Conservation (phyloP, 2,797 vertebrate species). For the Scyliorhinus canicula region DNA sequence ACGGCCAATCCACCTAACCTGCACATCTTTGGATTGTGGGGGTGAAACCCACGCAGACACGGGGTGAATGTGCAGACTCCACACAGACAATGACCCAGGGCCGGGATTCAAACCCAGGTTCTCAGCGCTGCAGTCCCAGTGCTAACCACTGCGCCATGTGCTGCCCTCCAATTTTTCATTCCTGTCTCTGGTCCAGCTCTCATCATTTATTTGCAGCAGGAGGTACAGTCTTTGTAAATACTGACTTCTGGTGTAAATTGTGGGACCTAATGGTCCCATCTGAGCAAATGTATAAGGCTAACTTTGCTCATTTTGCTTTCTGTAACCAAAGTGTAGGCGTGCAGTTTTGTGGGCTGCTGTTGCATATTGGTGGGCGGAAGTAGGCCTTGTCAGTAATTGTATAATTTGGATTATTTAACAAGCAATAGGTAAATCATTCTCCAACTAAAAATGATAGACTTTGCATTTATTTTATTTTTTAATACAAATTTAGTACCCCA, state of each 20-base stretch:
- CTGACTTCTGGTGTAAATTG: background rate
- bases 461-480: too few relatives aligned
- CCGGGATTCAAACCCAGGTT: too few relatives aligned
- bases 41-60: too few relatives aligned
- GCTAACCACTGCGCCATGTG: too few relatives aligned
- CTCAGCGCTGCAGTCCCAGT: too few relatives aligned
- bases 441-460: background rate
- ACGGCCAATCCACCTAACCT: too few relatives aligned
- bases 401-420: background rate
- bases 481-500: too few relatives aligned
- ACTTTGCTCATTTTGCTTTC: background rate
- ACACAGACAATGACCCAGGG: too few relatives aligned
- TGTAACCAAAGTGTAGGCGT: background rate
- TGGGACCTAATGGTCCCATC: background rate
- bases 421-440: background rate
- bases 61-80: too few relatives aligned
- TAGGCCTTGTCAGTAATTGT: background rate
- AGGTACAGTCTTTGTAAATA: background rate
- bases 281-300: background rate
- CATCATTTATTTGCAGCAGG: background rate
- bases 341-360: background rate
- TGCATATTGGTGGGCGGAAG: background rate
- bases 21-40: too few relatives aligned
- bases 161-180: background rate
- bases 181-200: background rate